A percentile compares a stretch with the other conserved stretches of the same genome.
These are phyloP conservation scores for Ctenicera cuprea DNA, from an alignment of 2,888 invertebrate genomes.

Conservation along the genomic window DNA sequence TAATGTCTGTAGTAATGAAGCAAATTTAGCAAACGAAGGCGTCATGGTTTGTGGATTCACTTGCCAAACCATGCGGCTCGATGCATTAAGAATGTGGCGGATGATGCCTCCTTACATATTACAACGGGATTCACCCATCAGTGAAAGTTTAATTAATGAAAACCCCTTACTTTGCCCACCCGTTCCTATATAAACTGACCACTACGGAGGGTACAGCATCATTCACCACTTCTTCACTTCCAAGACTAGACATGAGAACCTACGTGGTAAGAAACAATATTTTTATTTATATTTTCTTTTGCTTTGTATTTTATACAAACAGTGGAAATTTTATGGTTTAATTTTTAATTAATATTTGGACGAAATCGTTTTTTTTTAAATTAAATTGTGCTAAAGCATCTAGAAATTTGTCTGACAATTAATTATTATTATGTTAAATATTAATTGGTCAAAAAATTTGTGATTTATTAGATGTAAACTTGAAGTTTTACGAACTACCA, in stretches of 20 bases:
- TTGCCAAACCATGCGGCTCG: slow-evolving; percentile 45
- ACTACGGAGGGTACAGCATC: slow-evolving; percentile 34
- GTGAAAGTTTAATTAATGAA: slow-evolving; percentile 44
- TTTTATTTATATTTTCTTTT: slow-evolving; percentile 10
- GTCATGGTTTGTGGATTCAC: slow-evolving; percentile 42
- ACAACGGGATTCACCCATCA: slow-evolving; percentile 42
- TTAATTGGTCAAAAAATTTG: too few species aligned
- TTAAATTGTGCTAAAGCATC: too few species aligned
- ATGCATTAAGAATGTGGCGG: slow-evolving; percentile 37
- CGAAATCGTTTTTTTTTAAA: too few species aligned
- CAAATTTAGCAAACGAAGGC: slow-evolving; percentile 47
- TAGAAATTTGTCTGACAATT: neutral
- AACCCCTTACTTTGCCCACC: slow-evolving; percentile 31
- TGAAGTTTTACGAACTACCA: too few species aligned
- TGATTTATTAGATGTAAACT: too few species aligned
- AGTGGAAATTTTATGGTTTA: neutral
- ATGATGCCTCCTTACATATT: slow-evolving; percentile 12
- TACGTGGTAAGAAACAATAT: slow-evolving; percentile 42
- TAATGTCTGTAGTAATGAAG: slow-evolving; percentile 40
- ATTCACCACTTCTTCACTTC: slow-evolving; percentile 42
- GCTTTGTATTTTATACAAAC: too few species aligned
- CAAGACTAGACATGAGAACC: slow-evolving; percentile 37
- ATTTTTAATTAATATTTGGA: too few species aligned
- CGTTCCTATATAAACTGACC: slow-evolving; percentile 34
- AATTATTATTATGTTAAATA: too few species aligned